Conservation (phyloP, 2,797 vertebrate species). For the Cephalopachus bancanus region DNA sequence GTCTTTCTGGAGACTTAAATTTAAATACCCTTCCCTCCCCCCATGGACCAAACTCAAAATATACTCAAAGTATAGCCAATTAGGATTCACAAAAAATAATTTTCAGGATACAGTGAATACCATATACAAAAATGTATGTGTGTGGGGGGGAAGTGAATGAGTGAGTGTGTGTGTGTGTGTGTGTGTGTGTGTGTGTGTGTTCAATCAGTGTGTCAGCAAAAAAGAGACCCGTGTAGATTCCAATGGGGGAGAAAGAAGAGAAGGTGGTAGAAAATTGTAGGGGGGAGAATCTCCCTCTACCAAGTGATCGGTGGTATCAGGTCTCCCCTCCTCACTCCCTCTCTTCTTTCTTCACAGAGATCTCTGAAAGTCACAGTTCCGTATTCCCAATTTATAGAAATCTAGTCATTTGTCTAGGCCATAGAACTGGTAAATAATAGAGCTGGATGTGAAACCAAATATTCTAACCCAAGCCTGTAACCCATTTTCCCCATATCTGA, state of each 20-base stretch:
- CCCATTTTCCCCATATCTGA: too few relatives aligned
- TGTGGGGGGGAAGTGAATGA: fast-evolving
- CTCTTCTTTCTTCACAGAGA: background rate
- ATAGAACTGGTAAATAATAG: background rate
- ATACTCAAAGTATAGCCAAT: background rate
- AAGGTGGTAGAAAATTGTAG: background rate
- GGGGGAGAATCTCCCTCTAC: fast-evolving
- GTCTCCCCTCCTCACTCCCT: background rate
- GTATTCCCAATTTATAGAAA: background rate
- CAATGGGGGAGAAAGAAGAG: background rate
- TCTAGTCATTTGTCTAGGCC: background rate
- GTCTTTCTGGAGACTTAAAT: background rate
- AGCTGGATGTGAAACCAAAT: background rate
- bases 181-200: too few relatives aligned
- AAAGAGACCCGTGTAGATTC: background rate
- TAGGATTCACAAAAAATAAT: background rate
- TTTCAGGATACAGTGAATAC: background rate
- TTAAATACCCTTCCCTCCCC: background rate
- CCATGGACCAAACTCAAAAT: background rate
- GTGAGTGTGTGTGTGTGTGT: too few relatives aligned
- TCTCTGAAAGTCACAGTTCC: background rate
- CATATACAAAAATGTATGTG: too few relatives aligned
- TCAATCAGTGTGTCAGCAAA: background rate
- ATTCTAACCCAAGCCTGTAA: background rate
- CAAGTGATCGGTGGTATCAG: fast-evolving